Conservation (phyloP, 2,888 invertebrate species). For the Tiphia femorata region DNA sequence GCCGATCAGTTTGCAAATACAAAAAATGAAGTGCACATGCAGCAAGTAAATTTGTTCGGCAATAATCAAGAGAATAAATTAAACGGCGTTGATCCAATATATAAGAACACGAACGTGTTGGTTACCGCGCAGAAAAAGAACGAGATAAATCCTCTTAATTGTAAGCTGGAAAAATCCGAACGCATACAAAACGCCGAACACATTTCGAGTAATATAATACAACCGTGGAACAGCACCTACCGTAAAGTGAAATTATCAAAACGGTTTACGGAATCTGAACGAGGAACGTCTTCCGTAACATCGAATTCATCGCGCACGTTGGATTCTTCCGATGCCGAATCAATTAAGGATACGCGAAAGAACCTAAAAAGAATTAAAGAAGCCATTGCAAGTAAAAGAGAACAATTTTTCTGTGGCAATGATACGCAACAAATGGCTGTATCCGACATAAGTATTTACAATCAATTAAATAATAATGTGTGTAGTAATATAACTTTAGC, state of each 20-base stretch:
- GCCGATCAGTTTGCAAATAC: background rate
- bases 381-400: slow-evolving; percentile 44
- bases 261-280: slow-evolving; percentile 2
- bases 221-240: slow-evolving; percentile 19
- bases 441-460: slow-evolving; percentile 24
- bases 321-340: slow-evolving; percentile 38
- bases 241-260: slow-evolving; percentile 13
- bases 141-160: background rate
- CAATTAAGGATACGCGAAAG: slow-evolving; percentile 36
- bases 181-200: background rate
- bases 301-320: slow-evolving; percentile 17
- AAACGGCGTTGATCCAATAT: background rate
- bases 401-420: slow-evolving; percentile 51
- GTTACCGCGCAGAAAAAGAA: background rate
- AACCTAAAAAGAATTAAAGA: slow-evolving; percentile 49
- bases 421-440: slow-evolving; percentile 28
- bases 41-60: background rate
- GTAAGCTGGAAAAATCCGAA: background rate
- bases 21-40: background rate
- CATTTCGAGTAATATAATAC: background rate
- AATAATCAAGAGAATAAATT: background rate
- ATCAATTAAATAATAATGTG: background rate
- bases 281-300: slow-evolving; percentile 14
- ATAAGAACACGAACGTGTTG: background rate
- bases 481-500: background rate